Conservation (phyloP, 2,113 vertebrate species). For the Trogon melanurus region DNA sequence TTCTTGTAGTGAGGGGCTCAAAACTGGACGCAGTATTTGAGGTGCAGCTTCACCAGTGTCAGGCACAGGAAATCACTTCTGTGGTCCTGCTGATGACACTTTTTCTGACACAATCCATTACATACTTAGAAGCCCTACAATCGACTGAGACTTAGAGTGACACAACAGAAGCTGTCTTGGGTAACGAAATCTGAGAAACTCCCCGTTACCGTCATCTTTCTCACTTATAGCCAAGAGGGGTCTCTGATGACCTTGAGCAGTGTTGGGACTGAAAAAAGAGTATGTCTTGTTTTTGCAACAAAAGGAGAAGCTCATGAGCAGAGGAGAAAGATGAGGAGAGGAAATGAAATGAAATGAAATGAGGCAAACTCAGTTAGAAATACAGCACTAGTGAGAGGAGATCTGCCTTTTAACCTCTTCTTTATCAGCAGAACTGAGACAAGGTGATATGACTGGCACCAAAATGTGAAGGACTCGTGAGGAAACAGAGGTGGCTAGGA, state of each 20-base stretch:
- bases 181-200: neutral
- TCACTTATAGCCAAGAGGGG: neutral
- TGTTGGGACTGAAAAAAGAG: neutral
- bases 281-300: neutral
- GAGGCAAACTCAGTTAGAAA: neutral
- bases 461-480: neutral
- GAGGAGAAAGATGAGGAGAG: neutral
- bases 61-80: too few relatives aligned
- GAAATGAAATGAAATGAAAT: neutral
- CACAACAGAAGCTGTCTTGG: neutral
- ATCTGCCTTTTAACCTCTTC: neutral
- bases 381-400: neutral
- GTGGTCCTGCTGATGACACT: too few relatives aligned
- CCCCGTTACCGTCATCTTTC: neutral
- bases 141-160: neutral
- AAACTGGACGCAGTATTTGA: too few relatives aligned
- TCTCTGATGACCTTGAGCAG: neutral
- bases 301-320: neutral
- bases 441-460: neutral
- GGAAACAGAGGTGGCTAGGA: neutral
- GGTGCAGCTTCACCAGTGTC: too few relatives aligned
- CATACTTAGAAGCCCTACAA: neutral
- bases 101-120: too few relatives aligned
- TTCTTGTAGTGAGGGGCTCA: too few relatives aligned
- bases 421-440: neutral